Base-by-base conservation (phyloP, 92 coral and sea anemone genomes). In the Epizoanthus fatuus region DNA sequence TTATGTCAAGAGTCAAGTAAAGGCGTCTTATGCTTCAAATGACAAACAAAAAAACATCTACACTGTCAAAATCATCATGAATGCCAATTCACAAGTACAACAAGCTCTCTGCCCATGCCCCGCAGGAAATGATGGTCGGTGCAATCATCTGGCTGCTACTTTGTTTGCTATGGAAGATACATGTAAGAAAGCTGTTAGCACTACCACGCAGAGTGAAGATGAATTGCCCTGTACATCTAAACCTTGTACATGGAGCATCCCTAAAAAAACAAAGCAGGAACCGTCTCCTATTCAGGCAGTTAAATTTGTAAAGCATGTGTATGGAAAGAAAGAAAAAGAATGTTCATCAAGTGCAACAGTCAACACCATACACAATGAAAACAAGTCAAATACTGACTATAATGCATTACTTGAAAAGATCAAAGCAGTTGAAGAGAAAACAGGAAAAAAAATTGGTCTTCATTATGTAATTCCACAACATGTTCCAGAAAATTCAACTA, bases 241-340 rank as follows among this genome's bases (percentile, higher is more conserved):
- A 17, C 84, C 84, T 22, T 79, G 84, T 47, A 11, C 51, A 58
- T 79, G 84, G 84, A 79, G 39, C 66, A 68, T 79, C 51, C 84
- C 84, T 12, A 37, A 25, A 25, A 63, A 63, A 38, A 14, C 32
- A 37, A 37, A 63, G 49, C 47, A 8, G 39, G 52, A 57, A 57
- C 17, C 55, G 20, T 25, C 55, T 7, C 38, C 84, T 20, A 79
- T 79, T 12, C 72, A 57, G 67, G 55, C 69, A 14, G 72, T 79
- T 9, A 15, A 62, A 29, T 79, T 63, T 79, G 47, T 37, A 37
- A 79, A 79, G 39, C 84, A 79, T 79, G 73, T 8, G 82, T 53
- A 8, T 53, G 66, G 68, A 8, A 53, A 69, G 29, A 69, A 14
- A 69, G 52, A 38, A 37, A 69, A 63, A 54, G 51, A 45, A 45